A percentile compares a stretch with the other conserved stretches of the same genome.
Evolutionary conservation across 2,113 vertebrate genomes (phyloP).

Genomic region (Phalacrocorax carbo): DNA sequence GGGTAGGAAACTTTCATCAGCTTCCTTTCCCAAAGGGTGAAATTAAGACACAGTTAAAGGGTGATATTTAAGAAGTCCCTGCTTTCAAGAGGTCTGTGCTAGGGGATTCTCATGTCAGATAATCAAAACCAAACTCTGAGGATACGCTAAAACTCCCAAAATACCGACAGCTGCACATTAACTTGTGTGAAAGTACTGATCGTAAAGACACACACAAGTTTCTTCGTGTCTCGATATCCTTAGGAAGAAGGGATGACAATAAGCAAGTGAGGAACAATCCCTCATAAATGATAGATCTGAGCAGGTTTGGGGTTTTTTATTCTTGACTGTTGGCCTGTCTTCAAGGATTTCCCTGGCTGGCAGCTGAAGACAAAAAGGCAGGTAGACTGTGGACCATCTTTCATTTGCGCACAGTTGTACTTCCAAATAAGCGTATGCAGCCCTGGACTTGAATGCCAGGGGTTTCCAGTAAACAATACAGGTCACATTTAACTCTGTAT

Average conservation of each 20-base stretch:
- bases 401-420: neutral
- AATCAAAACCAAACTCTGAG: neutral
- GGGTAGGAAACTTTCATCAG: neutral
- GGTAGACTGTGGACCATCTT: neutral
- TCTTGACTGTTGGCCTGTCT: neutral
- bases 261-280: neutral
- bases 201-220: neutral
- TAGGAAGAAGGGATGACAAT: neutral
- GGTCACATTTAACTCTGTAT: neutral
- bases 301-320: neutral
- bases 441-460: neutral
- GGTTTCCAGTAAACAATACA: neutral
- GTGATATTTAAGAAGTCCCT: neutral
- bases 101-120: too few relatives aligned
- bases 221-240: neutral
- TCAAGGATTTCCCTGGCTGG: neutral
- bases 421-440: accelerated
- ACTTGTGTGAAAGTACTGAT: neutral
- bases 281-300: neutral
- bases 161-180: neutral
- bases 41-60: neutral
- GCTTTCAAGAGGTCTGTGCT: neutral
- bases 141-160: neutral
- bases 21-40: neutral
- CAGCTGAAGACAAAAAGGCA: neutral